Base-by-base conservation (phyloP, 2,888 invertebrate genomes). In the Latheticus oryzae region DNA sequence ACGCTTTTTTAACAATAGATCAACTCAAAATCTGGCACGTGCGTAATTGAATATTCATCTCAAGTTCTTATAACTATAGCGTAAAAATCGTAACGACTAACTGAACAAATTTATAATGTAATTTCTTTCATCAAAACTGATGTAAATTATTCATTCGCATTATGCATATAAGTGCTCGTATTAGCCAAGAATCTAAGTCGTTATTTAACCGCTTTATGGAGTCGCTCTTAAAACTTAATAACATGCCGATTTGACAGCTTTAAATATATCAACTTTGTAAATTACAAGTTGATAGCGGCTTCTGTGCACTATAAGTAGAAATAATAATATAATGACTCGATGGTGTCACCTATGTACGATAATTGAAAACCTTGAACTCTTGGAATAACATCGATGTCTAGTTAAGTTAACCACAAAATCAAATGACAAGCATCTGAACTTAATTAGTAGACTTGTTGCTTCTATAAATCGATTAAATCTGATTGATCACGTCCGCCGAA, bases 181-280 rank as follows among this genome's bases (percentile, higher is more conserved):
- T 37, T 50, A 37, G 37, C 28, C n/a, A 28, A 19, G 38, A 50
- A 37, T 50, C 37, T 38, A 50, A 28, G 28, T 50, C 26, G 38
- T 50, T 12, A 50, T 38, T 50, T 50, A 48, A 26, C 11, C 35
- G 12, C n/a, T 48, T 48, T 48, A 48, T 35, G 24, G 35, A 38
- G 50, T 28, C 50, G 28, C 26, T 50, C 26, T 50, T 50, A 50
- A 50, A 50, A 50, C 37, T 50, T 50, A 50, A 50, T 50, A 37
- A 38, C 38, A 38, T 50, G 50, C 28, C 28, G 28, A 50, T 50
- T 50, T 50, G 50, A 50, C 50, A 50, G 37, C 38, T 50, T 35
- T 23, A 35, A 35, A 48, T 35, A 48, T 35, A 48, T 48, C 48
- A 48, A 35, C 35, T 48, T 38, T 17, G 38, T 38, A 50, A 50